Evolutionary conservation across 1,140 invertebrate genomes (phyloP), one percentile per base, ranked within the genome.

Genomic region (Hesperophylax magnus): DNA sequence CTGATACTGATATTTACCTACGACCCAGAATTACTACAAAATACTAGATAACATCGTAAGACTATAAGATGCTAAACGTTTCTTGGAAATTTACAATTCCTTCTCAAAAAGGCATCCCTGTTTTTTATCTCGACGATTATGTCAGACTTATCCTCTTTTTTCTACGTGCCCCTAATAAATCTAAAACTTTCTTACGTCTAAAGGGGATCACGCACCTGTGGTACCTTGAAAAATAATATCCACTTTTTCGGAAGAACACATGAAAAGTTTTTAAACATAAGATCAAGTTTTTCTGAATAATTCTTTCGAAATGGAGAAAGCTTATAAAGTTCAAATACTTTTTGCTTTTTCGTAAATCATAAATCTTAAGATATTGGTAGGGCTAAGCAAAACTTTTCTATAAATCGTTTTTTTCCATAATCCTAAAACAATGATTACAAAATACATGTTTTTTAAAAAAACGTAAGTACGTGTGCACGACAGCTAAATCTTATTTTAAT

Each of bases 51-150:
- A 24, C 56, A 72, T 72, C 69, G 24, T 72, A 27, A 72, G 39
- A 52, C 47, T 18, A 52, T 72, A 56, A 72, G 47, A 72, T 15
- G 76, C 61, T 67, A 58, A 76, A 75, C 24, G 53, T 75, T 34
- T 75, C 53, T 60, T 27, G 31, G 54, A 75, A 75, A 58, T 75
- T 75, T 54, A 75, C 53, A 24, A 75, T 58, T 75, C 17, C 72
- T 56, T 75, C 72, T 17, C 53, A 34, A n/a, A 75, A 76, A 58
- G 18, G 47, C 56, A 39, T 76, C 27, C 56, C 61, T 76, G 56
- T 84, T 84, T 84, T 84, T 81, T 84, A 84, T 84, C 82, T 84
- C 81, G 78, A 81, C 82, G 82, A 84, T 84, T 84, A 84, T 84
- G 82, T 84, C 82, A 84, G 82, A 81, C 82, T 84, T 84, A 81